A percentile compares a stretch with the other conserved stretches of the same genome.
phyloP scores from a whole-genome alignment of 2,888 invertebrate genomes.

The Lithosia quadra region DNA sequence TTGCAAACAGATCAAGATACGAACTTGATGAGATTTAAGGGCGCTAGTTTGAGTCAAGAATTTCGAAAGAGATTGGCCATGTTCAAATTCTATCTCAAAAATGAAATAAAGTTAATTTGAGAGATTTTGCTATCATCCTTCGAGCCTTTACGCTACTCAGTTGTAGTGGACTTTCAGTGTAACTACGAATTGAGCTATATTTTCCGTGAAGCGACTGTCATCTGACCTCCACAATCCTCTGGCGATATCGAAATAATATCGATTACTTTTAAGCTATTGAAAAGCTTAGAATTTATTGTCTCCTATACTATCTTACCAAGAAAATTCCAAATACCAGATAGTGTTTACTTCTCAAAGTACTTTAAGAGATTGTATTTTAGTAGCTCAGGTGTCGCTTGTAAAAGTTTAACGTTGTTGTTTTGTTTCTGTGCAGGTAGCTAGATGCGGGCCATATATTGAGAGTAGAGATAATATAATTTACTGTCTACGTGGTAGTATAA shows the following conservation, averaged over 20 bases:
- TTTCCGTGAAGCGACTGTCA: too few species aligned
- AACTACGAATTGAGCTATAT: too few species aligned
- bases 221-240: too few species aligned
- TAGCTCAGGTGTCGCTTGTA: constrained; percentile 14
- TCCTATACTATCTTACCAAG: neutral
- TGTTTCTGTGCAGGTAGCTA: constrained; percentile 13
- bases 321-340: neutral
- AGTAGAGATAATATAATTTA: neutral
- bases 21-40: neutral
- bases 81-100: too few species aligned
- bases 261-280: neutral
- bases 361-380: neutral
- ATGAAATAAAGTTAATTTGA: too few species aligned
- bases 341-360: neutral
- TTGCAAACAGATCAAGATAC: constrained; percentile 1
- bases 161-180: too few species aligned
- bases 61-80: neutral
- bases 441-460: neutral
- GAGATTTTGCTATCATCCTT: too few species aligned
- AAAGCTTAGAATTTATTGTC: neutral
- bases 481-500: neutral
- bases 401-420: constrained; percentile 16
- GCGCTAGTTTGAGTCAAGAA: neutral
- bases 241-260: too few species aligned
- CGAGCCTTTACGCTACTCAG: too few species aligned